These are phyloP conservation scores for Aspidoscelis tigris DNA, from an alignment of 2,113 vertebrate genomes.

Conservation along the genomic window DNA sequence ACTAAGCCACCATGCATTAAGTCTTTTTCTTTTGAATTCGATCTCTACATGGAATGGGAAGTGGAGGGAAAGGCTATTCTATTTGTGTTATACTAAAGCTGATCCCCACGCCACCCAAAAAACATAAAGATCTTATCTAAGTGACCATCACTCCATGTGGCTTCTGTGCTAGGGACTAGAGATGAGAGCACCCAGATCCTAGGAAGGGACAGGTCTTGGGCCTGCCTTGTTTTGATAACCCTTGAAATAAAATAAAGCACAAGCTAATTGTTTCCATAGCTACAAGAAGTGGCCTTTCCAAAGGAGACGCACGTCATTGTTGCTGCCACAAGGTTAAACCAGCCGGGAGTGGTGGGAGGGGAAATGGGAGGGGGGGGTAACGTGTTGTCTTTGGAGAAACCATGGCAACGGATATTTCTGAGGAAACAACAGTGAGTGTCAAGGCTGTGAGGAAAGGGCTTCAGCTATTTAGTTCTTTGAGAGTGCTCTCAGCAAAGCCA, in stretches of 20 bases:
- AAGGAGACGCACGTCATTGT: constrained; percentile 72
- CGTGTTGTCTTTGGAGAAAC: constrained; percentile 74
- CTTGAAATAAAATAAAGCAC: constrained; percentile 73
- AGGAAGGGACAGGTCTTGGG: constrained; percentile 47
- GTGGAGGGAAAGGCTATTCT: too few species aligned
- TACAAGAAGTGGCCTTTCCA: constrained; percentile 77
- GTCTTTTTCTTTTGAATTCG: too few species aligned
- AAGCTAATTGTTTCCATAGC: constrained; percentile 79
- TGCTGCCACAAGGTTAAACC: constrained; percentile 76
- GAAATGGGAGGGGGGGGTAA: constrained; percentile 36
- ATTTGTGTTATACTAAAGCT: neutral
- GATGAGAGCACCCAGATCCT: constrained; percentile 25
- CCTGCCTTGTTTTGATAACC: constrained; percentile 54
- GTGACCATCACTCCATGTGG: neutral
- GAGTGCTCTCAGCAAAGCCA: constrained; percentile 15
- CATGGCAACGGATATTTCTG: constrained; percentile 79
- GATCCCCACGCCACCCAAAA: neutral
- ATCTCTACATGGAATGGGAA: too few species aligned
- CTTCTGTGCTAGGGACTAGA: neutral
- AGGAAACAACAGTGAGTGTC: constrained; percentile 66
- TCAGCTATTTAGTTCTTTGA: constrained; percentile 22
- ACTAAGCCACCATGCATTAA: too few species aligned
- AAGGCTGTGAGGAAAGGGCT: constrained; percentile 63
- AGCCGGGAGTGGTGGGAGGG: constrained; percentile 55
- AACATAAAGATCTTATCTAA: neutral